Conservation (phyloP, 2,797 vertebrate genomes). For the Adelosebastes latens region DNA sequence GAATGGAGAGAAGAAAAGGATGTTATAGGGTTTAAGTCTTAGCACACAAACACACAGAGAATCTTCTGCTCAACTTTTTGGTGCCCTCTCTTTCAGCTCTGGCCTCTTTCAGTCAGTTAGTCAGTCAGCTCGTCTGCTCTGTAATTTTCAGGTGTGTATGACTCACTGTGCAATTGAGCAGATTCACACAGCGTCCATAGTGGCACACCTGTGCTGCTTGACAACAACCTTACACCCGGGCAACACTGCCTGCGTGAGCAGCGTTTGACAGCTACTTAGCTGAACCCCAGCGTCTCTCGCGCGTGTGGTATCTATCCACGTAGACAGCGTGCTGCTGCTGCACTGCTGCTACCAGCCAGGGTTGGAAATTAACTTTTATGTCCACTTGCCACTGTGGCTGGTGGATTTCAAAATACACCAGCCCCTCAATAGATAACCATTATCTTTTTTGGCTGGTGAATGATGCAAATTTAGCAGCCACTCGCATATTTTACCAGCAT, state of each 20-base stretch:
- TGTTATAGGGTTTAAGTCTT: not conserved
- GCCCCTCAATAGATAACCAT: too few relatives aligned
- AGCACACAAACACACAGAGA: not conserved
- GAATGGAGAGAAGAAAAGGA: slow-evolving; percentile 9
- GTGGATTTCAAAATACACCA: too few relatives aligned
- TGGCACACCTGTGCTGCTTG: slow-evolving; percentile 46
- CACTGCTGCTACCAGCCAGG: too few relatives aligned
- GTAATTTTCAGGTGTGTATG: slow-evolving; percentile 63
- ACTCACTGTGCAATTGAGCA: slow-evolving; percentile 50
- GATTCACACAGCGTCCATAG: slow-evolving; percentile 13
- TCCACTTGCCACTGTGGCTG: too few relatives aligned
- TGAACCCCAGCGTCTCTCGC: too few relatives aligned
- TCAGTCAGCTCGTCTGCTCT: slow-evolving; percentile 29
- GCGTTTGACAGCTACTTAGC: too few relatives aligned
- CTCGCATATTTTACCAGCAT: too few relatives aligned
- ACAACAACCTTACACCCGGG: slow-evolving; percentile 8
- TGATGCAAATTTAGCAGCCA: too few relatives aligned
- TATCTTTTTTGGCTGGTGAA: too few relatives aligned
- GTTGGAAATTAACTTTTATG: too few relatives aligned
- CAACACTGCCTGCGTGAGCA: not conserved
- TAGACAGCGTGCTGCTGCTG: too few relatives aligned
- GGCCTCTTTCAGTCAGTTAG: slow-evolving; percentile 16
- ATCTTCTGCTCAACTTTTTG: not conserved
- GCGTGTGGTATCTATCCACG: too few relatives aligned
- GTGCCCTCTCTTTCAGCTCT: not conserved